Conservation (phyloP, 2,797 vertebrate genomes). For the Cyprinella venusta region DNA sequence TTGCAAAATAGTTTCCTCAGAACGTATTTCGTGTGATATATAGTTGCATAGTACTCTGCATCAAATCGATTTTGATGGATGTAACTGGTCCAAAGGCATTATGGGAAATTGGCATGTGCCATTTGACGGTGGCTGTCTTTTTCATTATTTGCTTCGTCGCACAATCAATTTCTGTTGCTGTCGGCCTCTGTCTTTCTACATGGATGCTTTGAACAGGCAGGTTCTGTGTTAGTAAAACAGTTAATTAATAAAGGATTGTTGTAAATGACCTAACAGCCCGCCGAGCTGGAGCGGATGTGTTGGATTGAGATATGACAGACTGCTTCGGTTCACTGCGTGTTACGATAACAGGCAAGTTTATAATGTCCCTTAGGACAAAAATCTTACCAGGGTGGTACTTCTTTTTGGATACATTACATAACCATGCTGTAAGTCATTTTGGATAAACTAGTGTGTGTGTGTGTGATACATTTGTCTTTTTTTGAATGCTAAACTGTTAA, state of each 20-base stretch:
- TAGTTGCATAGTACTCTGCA: not conserved
- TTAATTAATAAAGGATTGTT: constrained; percentile 29
- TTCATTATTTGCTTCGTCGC: not conserved
- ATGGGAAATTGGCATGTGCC: not conserved
- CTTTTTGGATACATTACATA: not conserved
- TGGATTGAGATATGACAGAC: not conserved
- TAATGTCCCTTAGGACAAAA: not conserved
- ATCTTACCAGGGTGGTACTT: not conserved
- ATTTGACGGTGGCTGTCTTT: constrained; percentile 3
- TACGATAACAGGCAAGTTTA: not conserved
- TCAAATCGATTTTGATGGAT: constrained; percentile 18
- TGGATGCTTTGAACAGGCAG: not conserved
- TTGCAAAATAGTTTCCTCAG: too few relatives aligned
- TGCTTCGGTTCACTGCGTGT: not conserved
- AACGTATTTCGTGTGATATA: too few relatives aligned
- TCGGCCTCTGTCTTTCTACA: not conserved
- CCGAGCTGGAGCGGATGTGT: not conserved
- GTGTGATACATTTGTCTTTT: too few relatives aligned
- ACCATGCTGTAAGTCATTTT: not conserved
- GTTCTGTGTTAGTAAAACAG: not conserved
- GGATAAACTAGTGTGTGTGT: not conserved
- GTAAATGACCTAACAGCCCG: constrained; percentile 21
- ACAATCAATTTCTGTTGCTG: constrained; percentile 20
- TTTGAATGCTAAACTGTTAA: too few relatives aligned
- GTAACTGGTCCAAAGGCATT: not conserved